Percentiles rank a stretch among this genome's conserved stretches.
Evolutionary conservation across 2,113 vertebrate species (phyloP).

Genomic region (Pontoporia blainvillei): DNA sequence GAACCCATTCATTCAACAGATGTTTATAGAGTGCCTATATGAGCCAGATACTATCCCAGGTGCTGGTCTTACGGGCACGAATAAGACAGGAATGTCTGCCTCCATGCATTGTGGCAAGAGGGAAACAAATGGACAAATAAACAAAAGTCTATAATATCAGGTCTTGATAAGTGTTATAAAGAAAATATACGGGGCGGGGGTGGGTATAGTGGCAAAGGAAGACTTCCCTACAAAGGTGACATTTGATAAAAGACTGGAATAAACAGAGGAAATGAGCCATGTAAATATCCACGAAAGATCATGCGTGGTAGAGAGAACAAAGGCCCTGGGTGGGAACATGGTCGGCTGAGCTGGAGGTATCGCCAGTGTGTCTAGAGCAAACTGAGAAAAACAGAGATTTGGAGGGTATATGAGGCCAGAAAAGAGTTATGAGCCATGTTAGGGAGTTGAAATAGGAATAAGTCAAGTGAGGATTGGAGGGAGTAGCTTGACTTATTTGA

Average conservation of each 20-base stretch:
- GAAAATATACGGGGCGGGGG: background rate
- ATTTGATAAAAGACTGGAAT: background rate
- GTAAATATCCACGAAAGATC: background rate
- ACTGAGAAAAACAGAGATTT: background rate
- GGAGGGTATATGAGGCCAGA: background rate
- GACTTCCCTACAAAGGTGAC: background rate
- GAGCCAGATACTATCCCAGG: background rate
- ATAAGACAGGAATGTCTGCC: background rate
- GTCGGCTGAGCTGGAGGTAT: background rate
- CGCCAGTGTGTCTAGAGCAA: background rate
- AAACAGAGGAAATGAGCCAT: background rate
- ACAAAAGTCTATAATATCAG: background rate
- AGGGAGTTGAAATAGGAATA: background rate
- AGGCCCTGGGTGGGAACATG: background rate
- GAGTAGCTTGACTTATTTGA: background rate
- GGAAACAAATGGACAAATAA: background rate
- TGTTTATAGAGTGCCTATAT: background rate
- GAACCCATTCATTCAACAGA: background rate
- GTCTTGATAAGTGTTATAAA: background rate
- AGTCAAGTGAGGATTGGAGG: background rate
- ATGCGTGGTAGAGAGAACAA: background rate
- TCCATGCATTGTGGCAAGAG: background rate
- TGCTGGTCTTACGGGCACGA: background rate
- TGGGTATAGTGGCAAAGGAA: background rate
- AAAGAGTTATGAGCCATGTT: background rate